Base-by-base conservation (phyloP, 2,888 invertebrate genomes). In the Tyria jacobaeae region DNA sequence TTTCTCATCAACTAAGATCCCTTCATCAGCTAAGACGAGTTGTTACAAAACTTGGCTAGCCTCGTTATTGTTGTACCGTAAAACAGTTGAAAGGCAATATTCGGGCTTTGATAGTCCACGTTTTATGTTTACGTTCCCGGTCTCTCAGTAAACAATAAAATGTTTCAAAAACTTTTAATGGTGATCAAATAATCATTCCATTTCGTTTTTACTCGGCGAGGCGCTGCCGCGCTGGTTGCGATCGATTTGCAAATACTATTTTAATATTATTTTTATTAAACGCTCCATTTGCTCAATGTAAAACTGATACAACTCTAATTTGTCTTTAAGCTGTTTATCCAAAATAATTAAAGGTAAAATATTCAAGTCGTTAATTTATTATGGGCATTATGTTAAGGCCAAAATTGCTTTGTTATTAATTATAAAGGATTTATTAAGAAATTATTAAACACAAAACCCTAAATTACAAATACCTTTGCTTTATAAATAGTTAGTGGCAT, bases 101-200 rank as follows among this genome's bases (percentile, higher is more conserved):
- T 66, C 67, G 62, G 51, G 64, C 76, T 77, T 79, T 71, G 80
- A 76, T 80, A 76, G 78, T 80, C 72, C 73, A 74, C 78, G 70
- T 75, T 81, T 80, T 79, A 70, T 86, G 85, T 89, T 87, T 85
- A 85, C 84, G 73, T 79, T 78, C 65, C 64, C 73, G 70, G 79
- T 73, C 81, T 71, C 76, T 82, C 79, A 59, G 70, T 76, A 85
- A 86, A 88, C 85, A 88, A 83, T 78, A 77, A 79, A 85, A 84
- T 89, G 88, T 89, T 90, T 86, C 85, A 74, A 80, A 85, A 91
- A 91, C 88, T 91, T 91, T 90, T 91, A 91, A 91, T 91, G 88
- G 88, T 82, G 83, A 89, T 89, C 89, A 91, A 91, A 91, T 88
- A 90, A 88, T 86, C 85, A 84, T 84, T 87, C 79, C 84, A 80